Evolutionary conservation across 1,140 invertebrate genomes (phyloP).

Genomic region (Leptinotarsa lineolata): DNA sequence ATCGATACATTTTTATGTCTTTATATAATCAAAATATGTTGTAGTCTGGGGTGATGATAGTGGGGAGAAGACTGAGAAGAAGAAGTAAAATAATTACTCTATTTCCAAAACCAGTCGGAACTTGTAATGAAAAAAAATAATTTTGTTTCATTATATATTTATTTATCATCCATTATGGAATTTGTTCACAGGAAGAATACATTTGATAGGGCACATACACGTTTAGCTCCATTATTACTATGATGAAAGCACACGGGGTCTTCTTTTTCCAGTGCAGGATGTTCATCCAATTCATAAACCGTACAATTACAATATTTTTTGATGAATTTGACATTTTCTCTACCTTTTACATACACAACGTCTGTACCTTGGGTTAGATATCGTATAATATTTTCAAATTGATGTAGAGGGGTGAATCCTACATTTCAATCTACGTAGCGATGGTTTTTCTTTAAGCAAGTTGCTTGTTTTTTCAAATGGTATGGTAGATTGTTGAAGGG

Average conservation of each 20-base stretch:
- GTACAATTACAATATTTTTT: constrained; percentile 12
- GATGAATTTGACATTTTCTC: constrained; percentile 10
- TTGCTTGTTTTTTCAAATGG: background rate
- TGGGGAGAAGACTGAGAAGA: no score
- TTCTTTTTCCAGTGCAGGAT: constrained; percentile 6
- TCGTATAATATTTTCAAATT: constrained; percentile 10
- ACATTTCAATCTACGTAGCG: background rate
- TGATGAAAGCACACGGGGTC: background rate
- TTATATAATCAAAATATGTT: no score
- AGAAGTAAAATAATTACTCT: no score
- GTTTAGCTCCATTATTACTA: no score
- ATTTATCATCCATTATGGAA: no score
- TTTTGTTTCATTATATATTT: no score
- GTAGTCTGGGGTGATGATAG: no score
- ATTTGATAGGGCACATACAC: no score
- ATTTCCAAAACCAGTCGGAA: no score
- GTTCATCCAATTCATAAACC: constrained; percentile 10
- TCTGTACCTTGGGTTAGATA: background rate
- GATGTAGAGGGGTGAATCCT: background rate
- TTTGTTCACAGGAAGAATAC: no score
- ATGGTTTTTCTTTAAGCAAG: background rate
- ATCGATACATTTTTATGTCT: no score
- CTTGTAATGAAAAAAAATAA: no score
- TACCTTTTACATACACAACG: constrained; percentile 6
- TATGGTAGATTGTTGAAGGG: background rate